phyloP scores from a whole-genome alignment of 2,888 invertebrate genomes.

The Phortica okadai region DNA sequence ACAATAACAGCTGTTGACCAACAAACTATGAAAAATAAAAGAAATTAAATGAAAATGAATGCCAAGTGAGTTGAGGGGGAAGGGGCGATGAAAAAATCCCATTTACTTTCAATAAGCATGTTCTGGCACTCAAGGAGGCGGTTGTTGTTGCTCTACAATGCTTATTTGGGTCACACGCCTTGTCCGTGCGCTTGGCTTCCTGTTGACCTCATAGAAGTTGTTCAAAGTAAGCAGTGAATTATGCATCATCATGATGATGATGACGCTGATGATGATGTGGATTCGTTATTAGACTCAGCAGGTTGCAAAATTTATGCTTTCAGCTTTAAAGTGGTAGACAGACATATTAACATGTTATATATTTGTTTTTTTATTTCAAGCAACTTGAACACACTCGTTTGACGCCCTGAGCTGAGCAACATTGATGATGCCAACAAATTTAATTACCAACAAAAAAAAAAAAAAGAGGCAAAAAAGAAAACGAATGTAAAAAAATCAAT shows the following conservation, averaged over 20 bases:
- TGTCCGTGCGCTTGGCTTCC: neutral
- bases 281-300: no score
- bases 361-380: no score
- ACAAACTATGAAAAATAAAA: neutral
- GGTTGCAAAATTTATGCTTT: no score
- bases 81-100: neutral
- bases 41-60: neutral
- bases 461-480: no score
- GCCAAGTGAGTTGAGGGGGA: neutral
- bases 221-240: neutral
- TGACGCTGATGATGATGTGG: neutral
- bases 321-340: no score
- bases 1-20: slow-evolving; percentile 4
- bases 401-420: no score
- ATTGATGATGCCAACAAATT: no score
- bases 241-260: neutral
- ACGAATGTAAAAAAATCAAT: no score
- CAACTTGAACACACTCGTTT: no score
- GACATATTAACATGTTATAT: no score
- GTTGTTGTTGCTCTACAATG: neutral
- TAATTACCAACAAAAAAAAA: no score
- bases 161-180: neutral
- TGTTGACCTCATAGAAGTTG: neutral
- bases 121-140: neutral
- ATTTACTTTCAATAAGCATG: slow-evolving; percentile 16